Evolutionary conservation across 2,797 vertebrate species (phyloP), one percentile per base, ranked within the genome.

Genomic region (Sebastes jordani): DNA sequence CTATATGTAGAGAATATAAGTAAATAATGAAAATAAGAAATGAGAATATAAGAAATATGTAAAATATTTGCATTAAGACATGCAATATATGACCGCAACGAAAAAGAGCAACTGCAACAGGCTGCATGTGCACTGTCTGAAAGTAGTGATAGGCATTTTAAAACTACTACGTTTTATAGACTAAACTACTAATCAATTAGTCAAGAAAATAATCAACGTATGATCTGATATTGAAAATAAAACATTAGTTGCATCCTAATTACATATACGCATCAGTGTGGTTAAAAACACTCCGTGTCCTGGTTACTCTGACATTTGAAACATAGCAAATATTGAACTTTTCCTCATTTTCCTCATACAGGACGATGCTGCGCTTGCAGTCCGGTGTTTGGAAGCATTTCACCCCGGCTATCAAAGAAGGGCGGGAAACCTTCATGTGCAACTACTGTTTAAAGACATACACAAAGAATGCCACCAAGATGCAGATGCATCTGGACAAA

Each of bases 401-500:
- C 76, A 88, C 88, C 5, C 81, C 72, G 4, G 83, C 74, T 29
- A 72, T 91, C 46, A 90, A 67, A 75, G 81, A 91, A 58, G 88
- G 85, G 27, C 68, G 80, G 65, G 89, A 88, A 36, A 84, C 83
- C 5, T 79, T 83, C 70, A 89, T 92, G 72, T 93, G 91, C 81
- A 93, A 90, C 82, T 91, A 91, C 78, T 91, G 89, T 59, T 81
- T 59, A 11, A 88, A 74, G 78, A 86, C 88, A 0, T 84, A 91
- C 66, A 82, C 86, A 1, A 89, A 91, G 73, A 91, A 90, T 4
- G 90, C 85, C 1, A 92, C 88, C 49, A 91, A 92, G 82, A 90
- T 90, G 86, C 90, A 92, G 87, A 84, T 89, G 71, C 90, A 92
- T 71, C 73, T 93, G 74, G 80, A 86, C 74, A 89, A 93, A 72